A percentile compares a stretch with the other conserved stretches of the same genome.
Conservation (phyloP, 92 coral and sea anemone genomes). For the Micromussa lordhowensis region DNA sequence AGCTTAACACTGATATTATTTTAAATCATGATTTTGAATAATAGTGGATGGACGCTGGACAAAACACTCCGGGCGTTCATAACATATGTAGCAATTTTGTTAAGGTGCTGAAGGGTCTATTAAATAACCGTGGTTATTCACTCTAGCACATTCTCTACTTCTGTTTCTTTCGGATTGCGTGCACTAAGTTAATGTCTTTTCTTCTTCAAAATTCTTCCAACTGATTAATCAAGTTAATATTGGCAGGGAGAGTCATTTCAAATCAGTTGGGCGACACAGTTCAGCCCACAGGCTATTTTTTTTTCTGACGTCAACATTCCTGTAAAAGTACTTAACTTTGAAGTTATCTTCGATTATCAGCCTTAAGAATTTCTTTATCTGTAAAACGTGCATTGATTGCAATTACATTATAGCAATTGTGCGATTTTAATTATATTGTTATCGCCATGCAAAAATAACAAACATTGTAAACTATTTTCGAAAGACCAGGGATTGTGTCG, state of each 20-base stretch:
- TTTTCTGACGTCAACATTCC: no score
- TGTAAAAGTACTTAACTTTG: no score
- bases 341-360: neutral
- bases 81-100: neutral
- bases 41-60: neutral
- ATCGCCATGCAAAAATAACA: no score
- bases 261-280: no score
- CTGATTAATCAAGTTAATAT: neutral
- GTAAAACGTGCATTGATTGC: neutral
- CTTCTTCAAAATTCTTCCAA: neutral
- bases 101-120: neutral
- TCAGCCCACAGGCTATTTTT: no score
- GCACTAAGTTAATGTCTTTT: neutral
- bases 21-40: neutral
- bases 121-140: slow-evolving; percentile 4
- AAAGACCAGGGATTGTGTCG: no score
- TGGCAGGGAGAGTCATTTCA: neutral
- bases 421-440: no score
- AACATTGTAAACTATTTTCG: no score
- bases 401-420: neutral
- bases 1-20: neutral
- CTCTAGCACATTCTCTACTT: neutral
- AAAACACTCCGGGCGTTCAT: neutral
- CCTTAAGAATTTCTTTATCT: neutral
- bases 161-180: neutral